Evolutionary conservation across 2,888 invertebrate species (phyloP).

Genomic region (Drosophila neonasuta): DNA sequence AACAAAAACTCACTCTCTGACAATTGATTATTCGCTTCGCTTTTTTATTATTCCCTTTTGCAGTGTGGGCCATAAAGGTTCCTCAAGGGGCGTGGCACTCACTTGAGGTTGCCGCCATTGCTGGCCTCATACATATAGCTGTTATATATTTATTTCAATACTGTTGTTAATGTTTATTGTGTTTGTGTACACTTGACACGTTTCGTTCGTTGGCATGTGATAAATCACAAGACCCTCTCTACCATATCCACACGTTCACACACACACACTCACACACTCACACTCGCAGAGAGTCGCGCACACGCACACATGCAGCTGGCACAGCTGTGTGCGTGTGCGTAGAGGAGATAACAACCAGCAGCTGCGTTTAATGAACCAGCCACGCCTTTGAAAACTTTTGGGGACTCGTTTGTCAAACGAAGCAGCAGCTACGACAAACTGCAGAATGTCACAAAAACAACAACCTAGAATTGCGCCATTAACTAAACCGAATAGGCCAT

Average conservation of each 20-base stretch:
- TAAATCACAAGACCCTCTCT: slow-evolving; percentile 62
- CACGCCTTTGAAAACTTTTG: slow-evolving; percentile 64
- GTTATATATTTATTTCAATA: slow-evolving; percentile 57
- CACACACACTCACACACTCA: slow-evolving; percentile 20
- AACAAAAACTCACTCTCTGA: slow-evolving; percentile 14
- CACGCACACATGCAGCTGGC: slow-evolving; percentile 29
- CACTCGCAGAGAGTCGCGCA: slow-evolving; percentile 27
- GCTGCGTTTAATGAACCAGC: slow-evolving; percentile 77
- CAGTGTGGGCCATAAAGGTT: slow-evolving; percentile 24
- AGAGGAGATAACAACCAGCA: slow-evolving; percentile 66
- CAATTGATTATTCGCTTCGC: slow-evolving; percentile 38
- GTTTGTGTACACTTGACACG: slow-evolving; percentile 73
- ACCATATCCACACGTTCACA: slow-evolving; percentile 20
- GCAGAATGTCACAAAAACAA: slow-evolving; percentile 25
- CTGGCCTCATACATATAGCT: slow-evolving; percentile 20
- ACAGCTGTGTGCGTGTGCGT: slow-evolving; percentile 34
- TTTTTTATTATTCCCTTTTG: slow-evolving; percentile 21
- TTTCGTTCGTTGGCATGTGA: slow-evolving; percentile 63
- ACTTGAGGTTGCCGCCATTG: slow-evolving; percentile 5
- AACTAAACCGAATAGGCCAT: slow-evolving; percentile 15
- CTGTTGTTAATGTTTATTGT: slow-evolving; percentile 68
- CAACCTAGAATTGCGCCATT: slow-evolving; percentile 6
- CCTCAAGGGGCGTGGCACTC: slow-evolving; percentile 36
- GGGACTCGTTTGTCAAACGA: slow-evolving; percentile 57
- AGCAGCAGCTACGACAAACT: slow-evolving; percentile 25